Evolutionary conservation across 2,888 invertebrate species (phyloP).

Genomic region (Ischnura elegans): DNA sequence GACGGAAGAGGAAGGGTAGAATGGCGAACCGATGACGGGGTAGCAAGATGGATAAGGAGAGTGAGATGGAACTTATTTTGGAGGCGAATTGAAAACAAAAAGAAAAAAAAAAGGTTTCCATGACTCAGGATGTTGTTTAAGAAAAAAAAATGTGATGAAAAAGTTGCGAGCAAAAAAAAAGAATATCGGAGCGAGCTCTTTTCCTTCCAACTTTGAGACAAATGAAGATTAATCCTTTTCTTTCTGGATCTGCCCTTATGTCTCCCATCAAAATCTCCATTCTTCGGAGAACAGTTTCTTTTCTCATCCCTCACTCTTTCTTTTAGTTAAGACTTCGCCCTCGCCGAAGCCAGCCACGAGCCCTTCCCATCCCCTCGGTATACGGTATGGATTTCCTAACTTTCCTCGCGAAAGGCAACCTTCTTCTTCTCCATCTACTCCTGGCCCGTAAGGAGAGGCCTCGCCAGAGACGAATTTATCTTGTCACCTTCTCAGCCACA

Average conservation of each 20-base stretch:
- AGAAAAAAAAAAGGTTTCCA: neutral
- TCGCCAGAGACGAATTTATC: neutral
- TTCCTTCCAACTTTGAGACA: neutral
- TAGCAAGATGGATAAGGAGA: neutral
- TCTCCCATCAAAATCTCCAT: slow-evolving; percentile 1
- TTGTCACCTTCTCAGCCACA: neutral
- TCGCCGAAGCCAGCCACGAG: neutral
- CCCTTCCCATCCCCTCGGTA: too few relatives aligned
- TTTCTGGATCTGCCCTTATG: neutral
- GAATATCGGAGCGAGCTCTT: neutral
- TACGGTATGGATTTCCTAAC: neutral
- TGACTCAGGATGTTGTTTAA: neutral
- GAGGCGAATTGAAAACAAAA: neutral
- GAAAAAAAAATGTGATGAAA: neutral
- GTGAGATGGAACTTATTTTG: slow-evolving; percentile 17
- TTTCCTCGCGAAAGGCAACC: neutral
- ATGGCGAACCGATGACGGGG: too few relatives aligned
- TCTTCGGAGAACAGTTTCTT: neutral
- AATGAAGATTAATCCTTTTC: slow-evolving; percentile 24
- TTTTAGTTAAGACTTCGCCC: neutral
- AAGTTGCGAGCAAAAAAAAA: neutral
- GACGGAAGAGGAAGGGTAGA: neutral
- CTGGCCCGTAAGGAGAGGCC: neutral
- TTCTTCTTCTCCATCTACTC: neutral
- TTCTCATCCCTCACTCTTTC: neutral